phyloP scores from a whole-genome alignment of 1,140 invertebrate genomes.

The Caenorhabditis tropicalis region DNA sequence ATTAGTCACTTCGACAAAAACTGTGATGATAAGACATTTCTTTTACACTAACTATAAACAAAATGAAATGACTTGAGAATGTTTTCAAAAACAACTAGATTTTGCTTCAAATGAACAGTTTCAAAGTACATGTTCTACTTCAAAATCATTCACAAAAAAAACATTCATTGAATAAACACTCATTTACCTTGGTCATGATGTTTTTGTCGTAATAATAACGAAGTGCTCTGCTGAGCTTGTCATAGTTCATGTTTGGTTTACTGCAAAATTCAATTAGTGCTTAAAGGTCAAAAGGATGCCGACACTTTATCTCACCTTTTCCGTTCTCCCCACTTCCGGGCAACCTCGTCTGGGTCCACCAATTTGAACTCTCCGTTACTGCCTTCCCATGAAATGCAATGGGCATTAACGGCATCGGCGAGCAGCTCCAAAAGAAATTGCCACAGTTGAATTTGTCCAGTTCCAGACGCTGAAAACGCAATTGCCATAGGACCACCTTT shows the following conservation, averaged over 20 bases:
- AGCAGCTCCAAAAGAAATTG: constrained; percentile 95
- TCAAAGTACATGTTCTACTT: neutral
- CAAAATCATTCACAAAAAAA: neutral
- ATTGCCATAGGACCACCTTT: constrained; percentile 17
- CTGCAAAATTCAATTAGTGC: constrained; percentile 69
- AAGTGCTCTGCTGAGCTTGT: constrained; percentile 93
- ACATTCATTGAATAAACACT: neutral
- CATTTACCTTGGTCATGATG: constrained; percentile 89
- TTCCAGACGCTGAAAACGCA: constrained; percentile 43
- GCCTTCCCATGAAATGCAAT: constrained; percentile 93
- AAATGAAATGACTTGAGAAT: no score
- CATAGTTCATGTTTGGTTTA: constrained; percentile 99
- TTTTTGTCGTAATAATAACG: constrained; percentile 98
- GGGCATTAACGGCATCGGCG: constrained; percentile 82
- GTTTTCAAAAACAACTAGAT: no score
- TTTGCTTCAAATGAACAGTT: no score
- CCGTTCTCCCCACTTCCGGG: constrained; percentile 92
- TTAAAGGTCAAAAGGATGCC: neutral
- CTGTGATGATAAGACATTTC: no score
- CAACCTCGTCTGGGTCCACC: constrained; percentile 95
- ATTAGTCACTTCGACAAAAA: no score
- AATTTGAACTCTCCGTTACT: constrained; percentile 77
- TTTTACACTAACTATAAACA: no score
- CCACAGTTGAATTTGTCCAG: constrained; percentile 96
- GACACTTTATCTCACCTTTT: constrained; percentile 77